A percentile compares a stretch with the other conserved stretches of the same genome.
Conservation (phyloP, 2,797 vertebrate species). For the Acanthurus lineatus region DNA sequence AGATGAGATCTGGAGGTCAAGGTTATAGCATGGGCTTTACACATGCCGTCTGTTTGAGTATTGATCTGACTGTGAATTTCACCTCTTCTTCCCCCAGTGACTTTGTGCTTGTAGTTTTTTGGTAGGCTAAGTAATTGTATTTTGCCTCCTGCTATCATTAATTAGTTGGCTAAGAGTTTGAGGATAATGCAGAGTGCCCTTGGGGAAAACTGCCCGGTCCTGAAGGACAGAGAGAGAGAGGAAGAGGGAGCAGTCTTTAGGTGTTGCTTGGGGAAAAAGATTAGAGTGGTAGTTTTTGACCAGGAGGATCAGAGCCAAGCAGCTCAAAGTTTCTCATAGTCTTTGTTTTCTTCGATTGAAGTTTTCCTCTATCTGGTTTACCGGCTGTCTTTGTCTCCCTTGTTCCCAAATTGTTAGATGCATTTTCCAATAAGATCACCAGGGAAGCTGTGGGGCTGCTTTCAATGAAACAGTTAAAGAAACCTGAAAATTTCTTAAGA, state of each 20-base stretch:
- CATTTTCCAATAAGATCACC: conserved; percentile 53
- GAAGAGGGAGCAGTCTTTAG: conserved; percentile 33
- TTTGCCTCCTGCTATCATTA: conserved; percentile 68
- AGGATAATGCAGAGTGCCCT: conserved; percentile 63
- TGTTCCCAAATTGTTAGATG: conserved; percentile 40
- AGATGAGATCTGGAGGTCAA: neutral
- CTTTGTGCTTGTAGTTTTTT: conserved; percentile 57
- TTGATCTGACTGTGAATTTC: conserved; percentile 38
- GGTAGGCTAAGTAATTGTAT: conserved; percentile 60
- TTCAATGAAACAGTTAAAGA: conserved; percentile 38
- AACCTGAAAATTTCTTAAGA: no score
- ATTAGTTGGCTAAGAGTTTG: conserved; percentile 73
- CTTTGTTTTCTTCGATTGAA: neutral
- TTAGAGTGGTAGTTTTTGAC: conserved; percentile 64
- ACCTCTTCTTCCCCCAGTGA: conserved; percentile 22
- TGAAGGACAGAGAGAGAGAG: neutral
- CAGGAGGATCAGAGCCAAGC: conserved; percentile 56
- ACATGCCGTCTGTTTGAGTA: conserved; percentile 38
- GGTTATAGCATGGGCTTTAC: neutral
- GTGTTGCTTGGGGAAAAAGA: conserved; percentile 65
- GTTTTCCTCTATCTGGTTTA: conserved; percentile 17
- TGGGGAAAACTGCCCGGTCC: conserved; percentile 68
- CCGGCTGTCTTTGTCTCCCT: conserved; percentile 30
- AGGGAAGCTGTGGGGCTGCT: no score
- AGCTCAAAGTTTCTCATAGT: conserved; percentile 40